phyloP scores from a whole-genome alignment of 2,113 vertebrate genomes.

The Tauraco erythrolophus region DNA sequence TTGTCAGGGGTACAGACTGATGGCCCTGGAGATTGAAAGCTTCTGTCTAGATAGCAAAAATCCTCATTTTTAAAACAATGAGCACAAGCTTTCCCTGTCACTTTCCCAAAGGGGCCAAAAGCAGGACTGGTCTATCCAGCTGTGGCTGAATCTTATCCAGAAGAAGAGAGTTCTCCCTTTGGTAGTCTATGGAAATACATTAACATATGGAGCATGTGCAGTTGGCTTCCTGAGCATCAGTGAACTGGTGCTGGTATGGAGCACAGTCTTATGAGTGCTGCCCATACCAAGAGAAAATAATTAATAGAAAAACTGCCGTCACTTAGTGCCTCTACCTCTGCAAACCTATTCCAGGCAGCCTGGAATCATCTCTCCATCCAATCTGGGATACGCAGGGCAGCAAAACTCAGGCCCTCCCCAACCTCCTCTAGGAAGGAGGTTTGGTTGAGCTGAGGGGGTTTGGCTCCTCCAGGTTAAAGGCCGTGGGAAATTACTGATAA shows the following conservation, averaged over 20 bases:
- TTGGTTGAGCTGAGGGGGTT: neutral
- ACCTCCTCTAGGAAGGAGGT: neutral
- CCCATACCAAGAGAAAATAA: rapidly evolving
- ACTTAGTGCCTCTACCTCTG: neutral
- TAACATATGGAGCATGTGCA: neutral
- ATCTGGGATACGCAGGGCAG: neutral
- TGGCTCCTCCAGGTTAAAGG: neutral
- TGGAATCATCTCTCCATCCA: neutral
- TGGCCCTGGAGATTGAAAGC: conserved; percentile 25
- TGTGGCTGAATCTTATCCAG: neutral
- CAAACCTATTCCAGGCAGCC: neutral
- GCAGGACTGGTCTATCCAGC: neutral
- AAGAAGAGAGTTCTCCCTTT: neutral
- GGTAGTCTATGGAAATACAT: rapidly evolving
- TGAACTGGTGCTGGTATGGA: neutral
- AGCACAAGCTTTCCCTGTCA: neutral
- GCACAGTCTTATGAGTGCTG: neutral
- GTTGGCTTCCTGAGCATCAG: neutral
- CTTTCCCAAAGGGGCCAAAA: neutral
- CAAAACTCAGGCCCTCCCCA: neutral
- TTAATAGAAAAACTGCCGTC: neutral
- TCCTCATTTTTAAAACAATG: neutral
- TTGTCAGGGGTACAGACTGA: conserved; percentile 14
- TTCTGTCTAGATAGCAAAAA: neutral
- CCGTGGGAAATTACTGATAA: neutral